Evolutionary conservation across 2,113 vertebrate species (phyloP).

Genomic region (Barbus barbus): DNA sequence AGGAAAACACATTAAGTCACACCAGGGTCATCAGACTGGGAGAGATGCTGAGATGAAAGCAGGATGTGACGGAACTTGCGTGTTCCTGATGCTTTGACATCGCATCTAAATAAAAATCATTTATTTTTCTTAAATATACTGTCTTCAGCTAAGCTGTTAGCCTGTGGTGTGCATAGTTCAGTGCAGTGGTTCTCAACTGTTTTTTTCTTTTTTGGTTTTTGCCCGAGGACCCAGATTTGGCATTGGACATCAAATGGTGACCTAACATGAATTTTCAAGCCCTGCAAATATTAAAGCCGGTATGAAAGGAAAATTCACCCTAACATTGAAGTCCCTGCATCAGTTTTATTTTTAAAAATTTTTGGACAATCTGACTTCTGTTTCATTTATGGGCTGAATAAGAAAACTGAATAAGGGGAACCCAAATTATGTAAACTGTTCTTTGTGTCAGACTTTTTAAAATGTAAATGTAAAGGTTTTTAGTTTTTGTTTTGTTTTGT

Average conservation of each 20-base stretch:
- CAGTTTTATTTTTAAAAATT: too few relatives aligned
- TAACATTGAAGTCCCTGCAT: not conserved
- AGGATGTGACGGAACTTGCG: not conserved
- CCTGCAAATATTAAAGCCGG: not conserved
- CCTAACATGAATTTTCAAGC: not conserved
- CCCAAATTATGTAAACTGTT: too few relatives aligned
- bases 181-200: not conserved
- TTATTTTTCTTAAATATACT: conserved; percentile 3
- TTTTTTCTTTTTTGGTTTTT: not conserved
- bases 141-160: not conserved
- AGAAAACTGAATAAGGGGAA: too few relatives aligned
- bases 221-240: not conserved
- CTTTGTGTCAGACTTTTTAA: too few relatives aligned
- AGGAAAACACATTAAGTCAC: conserved; percentile 3
- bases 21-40: conserved; percentile 12
- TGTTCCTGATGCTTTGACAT: conserved; percentile 5
- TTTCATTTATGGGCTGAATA: too few relatives aligned
- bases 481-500: too few relatives aligned
- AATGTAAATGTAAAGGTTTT: too few relatives aligned
- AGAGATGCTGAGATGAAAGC: conserved; percentile 20
- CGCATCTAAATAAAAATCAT: not conserved
- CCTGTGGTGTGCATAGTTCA: not conserved
- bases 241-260: not conserved
- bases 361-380: too few relatives aligned
- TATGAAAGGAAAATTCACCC: not conserved